Conservation (phyloP, 2,888 invertebrate genomes). For the Nomada hirtipes region DNA sequence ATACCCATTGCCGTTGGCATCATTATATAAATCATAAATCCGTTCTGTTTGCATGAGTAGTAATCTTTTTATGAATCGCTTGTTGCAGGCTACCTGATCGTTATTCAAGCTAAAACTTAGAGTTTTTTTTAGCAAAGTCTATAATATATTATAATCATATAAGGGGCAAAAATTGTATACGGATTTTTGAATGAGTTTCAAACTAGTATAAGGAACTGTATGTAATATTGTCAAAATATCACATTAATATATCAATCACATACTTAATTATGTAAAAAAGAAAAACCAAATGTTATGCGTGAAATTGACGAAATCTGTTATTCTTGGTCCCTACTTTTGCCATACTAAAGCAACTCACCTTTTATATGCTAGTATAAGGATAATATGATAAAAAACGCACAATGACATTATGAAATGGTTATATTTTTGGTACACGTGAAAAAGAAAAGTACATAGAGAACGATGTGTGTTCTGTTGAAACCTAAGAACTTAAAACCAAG, state of each 20-base stretch:
- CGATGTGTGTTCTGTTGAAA: slow-evolving; percentile 75
- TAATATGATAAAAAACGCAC: slow-evolving; percentile 47
- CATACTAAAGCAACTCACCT: slow-evolving; percentile 45
- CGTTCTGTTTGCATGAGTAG: slow-evolving; percentile 76
- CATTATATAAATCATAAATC: slow-evolving; percentile 35
- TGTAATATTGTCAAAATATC: slow-evolving; percentile 51
- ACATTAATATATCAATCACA: slow-evolving; percentile 39
- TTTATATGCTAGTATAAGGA: slow-evolving; percentile 65
- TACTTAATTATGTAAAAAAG: slow-evolving; percentile 62
- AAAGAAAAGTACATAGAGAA: slow-evolving; percentile 74
- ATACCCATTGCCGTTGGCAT: slow-evolving; percentile 38
- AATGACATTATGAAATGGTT: slow-evolving; percentile 52
- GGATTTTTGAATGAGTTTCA: slow-evolving; percentile 62
- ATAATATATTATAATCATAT: slow-evolving; percentile 62
- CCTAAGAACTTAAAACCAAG: slow-evolving; percentile 63
- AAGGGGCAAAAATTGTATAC: slow-evolving; percentile 74
- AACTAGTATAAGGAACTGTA: slow-evolving; percentile 64
- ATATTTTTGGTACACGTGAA: slow-evolving; percentile 68
- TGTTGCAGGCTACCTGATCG: slow-evolving; percentile 76
- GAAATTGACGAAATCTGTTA: slow-evolving; percentile 57
- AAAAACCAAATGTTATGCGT: slow-evolving; percentile 70
- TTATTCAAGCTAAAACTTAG: slow-evolving; percentile 75
- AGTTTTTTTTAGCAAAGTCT: slow-evolving; percentile 66
- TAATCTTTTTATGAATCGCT: slow-evolving; percentile 74
- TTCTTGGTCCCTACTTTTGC: slow-evolving; percentile 60